Evolutionary conservation across 2,888 invertebrate genomes (phyloP).

Genomic region (Cephus sareptanus): DNA sequence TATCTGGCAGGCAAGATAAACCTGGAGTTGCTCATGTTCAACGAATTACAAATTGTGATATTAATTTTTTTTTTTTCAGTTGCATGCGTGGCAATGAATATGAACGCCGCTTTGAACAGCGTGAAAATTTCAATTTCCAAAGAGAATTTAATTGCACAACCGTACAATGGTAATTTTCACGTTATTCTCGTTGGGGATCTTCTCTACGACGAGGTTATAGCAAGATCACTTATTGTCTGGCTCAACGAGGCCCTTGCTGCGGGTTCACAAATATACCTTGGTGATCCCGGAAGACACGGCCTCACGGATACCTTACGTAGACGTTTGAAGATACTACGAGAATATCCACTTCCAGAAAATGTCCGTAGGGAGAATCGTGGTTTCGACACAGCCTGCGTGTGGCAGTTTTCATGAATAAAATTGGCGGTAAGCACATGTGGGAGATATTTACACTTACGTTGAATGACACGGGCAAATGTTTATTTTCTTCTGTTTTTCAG

Average conservation of each 20-base stretch:
- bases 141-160: slow-evolving; percentile 66
- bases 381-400: slow-evolving; percentile 68
- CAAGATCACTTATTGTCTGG: slow-evolving; percentile 70
- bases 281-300: slow-evolving; percentile 73
- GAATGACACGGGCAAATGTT: neutral
- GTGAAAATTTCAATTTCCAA: slow-evolving; percentile 61
- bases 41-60: neutral
- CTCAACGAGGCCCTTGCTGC: slow-evolving; percentile 49
- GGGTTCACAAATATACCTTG: slow-evolving; percentile 67
- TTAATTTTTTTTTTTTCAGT: slow-evolving; percentile 61
- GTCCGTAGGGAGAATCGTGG: slow-evolving; percentile 70
- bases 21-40: neutral
- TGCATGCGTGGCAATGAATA: slow-evolving; percentile 66
- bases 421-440: neutral
- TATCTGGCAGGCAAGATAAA: neutral
- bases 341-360: slow-evolving; percentile 66
- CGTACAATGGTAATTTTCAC: slow-evolving; percentile 63
- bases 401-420: slow-evolving; percentile 50
- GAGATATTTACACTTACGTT: neutral
- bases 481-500: neutral
- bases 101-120: slow-evolving; percentile 70
- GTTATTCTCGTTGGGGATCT: slow-evolving; percentile 77
- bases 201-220: slow-evolving; percentile 75
- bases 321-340: slow-evolving; percentile 62
- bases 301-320: slow-evolving; percentile 62